These are phyloP conservation scores for Tamandua tetradactyla DNA, from an alignment of 2,797 vertebrate species.

Conservation along the genomic window DNA sequence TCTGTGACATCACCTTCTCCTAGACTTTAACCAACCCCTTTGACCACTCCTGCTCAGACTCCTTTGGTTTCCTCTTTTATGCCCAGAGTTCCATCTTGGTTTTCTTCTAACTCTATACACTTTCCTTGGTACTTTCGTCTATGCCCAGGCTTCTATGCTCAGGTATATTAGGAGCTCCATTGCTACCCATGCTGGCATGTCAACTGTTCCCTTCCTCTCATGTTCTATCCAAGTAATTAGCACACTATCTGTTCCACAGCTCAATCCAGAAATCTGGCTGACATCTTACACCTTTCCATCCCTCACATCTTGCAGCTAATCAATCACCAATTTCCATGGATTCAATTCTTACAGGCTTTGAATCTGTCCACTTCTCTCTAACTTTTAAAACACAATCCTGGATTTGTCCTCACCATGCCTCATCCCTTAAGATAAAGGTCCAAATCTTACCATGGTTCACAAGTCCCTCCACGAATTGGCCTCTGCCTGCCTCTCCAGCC, in stretches of 20 bases:
- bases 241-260: neutral
- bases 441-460: neutral
- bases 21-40: neutral
- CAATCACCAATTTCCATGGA: neutral
- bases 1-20: neutral
- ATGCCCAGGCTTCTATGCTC: neutral
- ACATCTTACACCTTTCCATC: neutral
- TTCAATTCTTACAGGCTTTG: neutral
- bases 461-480: neutral
- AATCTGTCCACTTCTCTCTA: neutral
- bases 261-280: neutral
- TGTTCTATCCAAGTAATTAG: neutral
- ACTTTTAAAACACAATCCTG: neutral
- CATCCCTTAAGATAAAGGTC: neutral
- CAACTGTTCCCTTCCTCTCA: neutral
- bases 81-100: neutral
- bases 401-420: neutral
- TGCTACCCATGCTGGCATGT: neutral
- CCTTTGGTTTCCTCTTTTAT: neutral
- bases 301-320: neutral
- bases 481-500: neutral
- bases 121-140: neutral
- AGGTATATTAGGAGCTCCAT: neutral
- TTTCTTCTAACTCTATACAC: neutral
- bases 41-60: neutral